phyloP scores from a whole-genome alignment of 2,113 vertebrate genomes.

The Phylloscopus trochilus region DNA sequence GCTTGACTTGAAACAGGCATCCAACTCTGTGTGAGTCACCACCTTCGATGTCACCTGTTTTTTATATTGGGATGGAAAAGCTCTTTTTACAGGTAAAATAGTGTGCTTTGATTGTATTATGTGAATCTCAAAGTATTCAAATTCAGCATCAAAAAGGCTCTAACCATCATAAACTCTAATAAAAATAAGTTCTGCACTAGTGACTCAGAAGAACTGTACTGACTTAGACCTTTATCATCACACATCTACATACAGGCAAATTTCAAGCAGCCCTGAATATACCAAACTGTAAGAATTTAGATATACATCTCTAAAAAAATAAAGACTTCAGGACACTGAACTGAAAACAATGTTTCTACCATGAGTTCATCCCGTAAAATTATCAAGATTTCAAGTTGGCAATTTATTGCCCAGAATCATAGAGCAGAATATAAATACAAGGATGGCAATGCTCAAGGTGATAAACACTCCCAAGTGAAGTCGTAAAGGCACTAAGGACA shows the following conservation, averaged over 20 bases:
- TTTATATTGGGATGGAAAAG: background rate
- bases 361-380: background rate
- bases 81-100: background rate
- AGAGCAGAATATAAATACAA: background rate
- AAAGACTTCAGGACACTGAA: background rate
- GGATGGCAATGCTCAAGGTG: background rate
- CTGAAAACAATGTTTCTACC: background rate
- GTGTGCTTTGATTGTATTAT: background rate
- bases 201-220: background rate
- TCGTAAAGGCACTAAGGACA: background rate
- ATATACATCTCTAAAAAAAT: background rate
- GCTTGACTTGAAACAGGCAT: background rate
- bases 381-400: background rate
- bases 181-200: background rate
- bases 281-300: background rate
- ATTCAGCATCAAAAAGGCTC: background rate
- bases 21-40: background rate
- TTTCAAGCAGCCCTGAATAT: background rate
- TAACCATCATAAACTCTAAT: background rate
- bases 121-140: background rate
- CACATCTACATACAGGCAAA: background rate
- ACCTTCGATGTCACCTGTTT: background rate
- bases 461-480: background rate
- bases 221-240: background rate
- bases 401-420: background rate